Evolutionary conservation across 2,797 vertebrate species (phyloP), one percentile per base, ranked within the genome.

Genomic region (Allobates femoralis): DNA sequence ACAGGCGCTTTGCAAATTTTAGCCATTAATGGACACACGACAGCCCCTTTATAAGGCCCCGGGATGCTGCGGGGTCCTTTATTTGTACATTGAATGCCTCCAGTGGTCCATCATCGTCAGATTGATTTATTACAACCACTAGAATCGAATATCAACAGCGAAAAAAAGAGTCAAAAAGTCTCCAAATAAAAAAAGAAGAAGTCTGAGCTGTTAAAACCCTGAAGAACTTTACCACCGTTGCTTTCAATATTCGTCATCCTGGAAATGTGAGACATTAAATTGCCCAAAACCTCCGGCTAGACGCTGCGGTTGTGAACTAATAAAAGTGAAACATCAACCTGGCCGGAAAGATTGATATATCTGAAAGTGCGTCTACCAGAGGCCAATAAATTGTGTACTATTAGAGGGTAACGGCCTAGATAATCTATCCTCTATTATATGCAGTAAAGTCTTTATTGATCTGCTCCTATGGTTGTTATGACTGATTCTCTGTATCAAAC

Each of bases 261-360:
- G 32, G 10, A 79, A 60, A 79, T 79, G 23, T 23, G 28, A 79
- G 19, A 34, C 56, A 10, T 55, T 32, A 79, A 56, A 41, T 21
- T 58, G 71, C 55, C 76, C 30, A 28, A 79, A 58, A 60, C 56
- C 56, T 37, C 56, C 76, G n/a, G 53, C 76, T 6, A 26, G 55
- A 58, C 55, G 32, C 76, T 37, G 53, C 10, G 32, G 32, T 50
- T 51, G 60, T 50, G 41, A 80, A 64, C 51, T 53, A 53, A 81
- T 67, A 41, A 88, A 85, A 62, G 56, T 12, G 81, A 84, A 81
- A 67, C 62, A 81, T 53, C 60, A 67, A 50, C 58, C 21, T 30
- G 79, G n/a, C 46, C 55, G 64, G 64, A 66, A 46, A 55, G 56
- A 81, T 74, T 64, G 79, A 86, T 81, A 66, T 80, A 82, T 81